These are phyloP conservation scores for Hemithea aestivaria DNA, from an alignment of 2,888 invertebrate genomes.

Conservation along the genomic window DNA sequence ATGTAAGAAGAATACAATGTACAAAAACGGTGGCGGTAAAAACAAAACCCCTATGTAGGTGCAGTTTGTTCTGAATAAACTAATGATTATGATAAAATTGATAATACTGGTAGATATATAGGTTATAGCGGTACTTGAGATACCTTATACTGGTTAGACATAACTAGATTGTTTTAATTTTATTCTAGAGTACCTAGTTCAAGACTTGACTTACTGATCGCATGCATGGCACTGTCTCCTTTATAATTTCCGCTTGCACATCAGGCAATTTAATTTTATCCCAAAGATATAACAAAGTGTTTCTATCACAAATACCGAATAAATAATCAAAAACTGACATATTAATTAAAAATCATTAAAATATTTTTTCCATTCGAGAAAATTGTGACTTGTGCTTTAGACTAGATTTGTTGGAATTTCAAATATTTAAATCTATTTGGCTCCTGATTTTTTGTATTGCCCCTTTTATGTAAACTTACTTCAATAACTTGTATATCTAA, in stretches of 20 bases:
- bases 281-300: slow-evolving; percentile 22
- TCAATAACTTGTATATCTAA: too few relatives aligned
- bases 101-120: too few relatives aligned
- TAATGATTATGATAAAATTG: too few relatives aligned
- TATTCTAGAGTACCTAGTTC: too few relatives aligned
- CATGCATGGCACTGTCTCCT: slow-evolving; percentile 51
- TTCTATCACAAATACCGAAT: slow-evolving; percentile 38
- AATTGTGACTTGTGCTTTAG: slow-evolving; percentile 40
- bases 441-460: slow-evolving; percentile 15
- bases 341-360: slow-evolving; percentile 58
- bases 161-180: too few relatives aligned
- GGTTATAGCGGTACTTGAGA: too few relatives aligned
- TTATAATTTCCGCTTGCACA: slow-evolving; percentile 47
- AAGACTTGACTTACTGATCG: slow-evolving; percentile 54
- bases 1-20: too few relatives aligned
- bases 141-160: too few relatives aligned
- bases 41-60: too few relatives aligned
- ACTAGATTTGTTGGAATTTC: slow-evolving; percentile 57
- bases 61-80: too few relatives aligned
- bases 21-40: too few relatives aligned
- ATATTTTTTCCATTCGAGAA: slow-evolving; percentile 35
- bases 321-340: slow-evolving; percentile 65
- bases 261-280: slow-evolving; percentile 36
- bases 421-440: slow-evolving; percentile 53
- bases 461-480: too few relatives aligned